Evolutionary conservation across 2,888 invertebrate genomes (phyloP), one percentile per base, ranked within the genome.

Genomic region (Elmis aenea): DNA sequence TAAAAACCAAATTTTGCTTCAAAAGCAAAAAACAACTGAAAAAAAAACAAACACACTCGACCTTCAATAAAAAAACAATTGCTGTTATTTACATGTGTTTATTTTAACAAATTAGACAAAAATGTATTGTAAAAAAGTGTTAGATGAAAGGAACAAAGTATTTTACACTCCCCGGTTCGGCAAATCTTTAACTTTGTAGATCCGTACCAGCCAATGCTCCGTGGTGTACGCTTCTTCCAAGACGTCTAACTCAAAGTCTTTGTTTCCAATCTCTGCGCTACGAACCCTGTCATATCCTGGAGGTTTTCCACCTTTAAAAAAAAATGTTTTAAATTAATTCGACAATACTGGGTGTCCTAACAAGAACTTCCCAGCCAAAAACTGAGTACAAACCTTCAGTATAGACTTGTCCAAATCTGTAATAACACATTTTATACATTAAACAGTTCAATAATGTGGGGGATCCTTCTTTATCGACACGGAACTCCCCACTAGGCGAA

Each of bases 401-500:
- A 66, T 93, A 95, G 43, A 95, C 89, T 57, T 89, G 87, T 0
- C 95, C 96, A 67, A 97, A 99, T 61, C 92, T 81, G 72, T 99
- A 96, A 68, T 97, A 99, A 72, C 94, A 95, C 89, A 99, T 90
- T 75, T 97, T 99, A 74, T 99, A 97, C 97, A 97, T 99, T 45
- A 97, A 79, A 61, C 93, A 96, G 73, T 99, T 96, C 54, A 96
- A 82, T 52, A 99, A 74, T 10, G 85, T 85, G 16, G 81, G 80
- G 1, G 95, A 90, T 22, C 95, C 96, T 62, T 94, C 94, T 51
- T 86, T 85, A 71, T 97, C 97, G 2, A 99, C 85, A 24, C 95
- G 75, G 71, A 96, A 99, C 75, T 99, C 97, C 2, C 97, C 97
- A 48, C 83, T 79, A 0, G 91, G 79, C 29, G 95, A 94, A 74